phyloP scores from a whole-genome alignment of 2,797 vertebrate species.

The Poecile montanus region DNA sequence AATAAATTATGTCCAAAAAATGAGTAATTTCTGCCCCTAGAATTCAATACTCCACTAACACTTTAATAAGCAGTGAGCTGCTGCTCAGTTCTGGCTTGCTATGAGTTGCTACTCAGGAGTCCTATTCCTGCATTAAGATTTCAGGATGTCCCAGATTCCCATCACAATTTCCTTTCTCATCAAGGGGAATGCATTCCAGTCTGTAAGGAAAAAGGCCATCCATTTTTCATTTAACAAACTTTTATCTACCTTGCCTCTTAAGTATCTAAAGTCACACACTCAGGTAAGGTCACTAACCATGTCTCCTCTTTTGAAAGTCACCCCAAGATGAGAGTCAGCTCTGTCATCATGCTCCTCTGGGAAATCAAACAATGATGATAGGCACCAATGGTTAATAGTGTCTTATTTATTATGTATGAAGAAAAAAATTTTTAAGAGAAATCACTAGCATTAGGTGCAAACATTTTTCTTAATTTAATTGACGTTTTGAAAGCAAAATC shows the following conservation, averaged over 20 bases:
- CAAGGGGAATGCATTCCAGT: conserved; percentile 1
- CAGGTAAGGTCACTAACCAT: conserved; percentile 8
- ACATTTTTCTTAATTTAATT: conserved; percentile 26
- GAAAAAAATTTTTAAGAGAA: background rate
- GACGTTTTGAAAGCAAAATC: background rate
- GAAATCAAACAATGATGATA: conserved; percentile 22
- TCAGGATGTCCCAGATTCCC: conserved; percentile 55
- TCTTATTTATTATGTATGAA: conserved; percentile 41
- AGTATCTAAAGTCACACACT: background rate
- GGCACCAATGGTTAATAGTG: background rate
- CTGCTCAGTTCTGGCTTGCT: background rate
- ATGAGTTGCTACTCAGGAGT: background rate
- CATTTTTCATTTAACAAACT: conserved; percentile 38
- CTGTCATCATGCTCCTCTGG: background rate
- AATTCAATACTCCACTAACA: background rate
- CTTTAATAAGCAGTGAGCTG: background rate
- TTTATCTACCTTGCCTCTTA: conserved; percentile 28
- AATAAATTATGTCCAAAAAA: background rate
- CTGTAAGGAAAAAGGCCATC: conserved; percentile 24
- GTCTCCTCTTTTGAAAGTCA: background rate
- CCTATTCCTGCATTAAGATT: conserved; percentile 9
- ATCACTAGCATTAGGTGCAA: background rate
- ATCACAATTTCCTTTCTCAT: conserved; percentile 51
- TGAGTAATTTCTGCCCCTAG: background rate
- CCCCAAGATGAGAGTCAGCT: background rate